Conservation (phyloP, 1,140 invertebrate genomes). For the Listronotus oregonensis region DNA sequence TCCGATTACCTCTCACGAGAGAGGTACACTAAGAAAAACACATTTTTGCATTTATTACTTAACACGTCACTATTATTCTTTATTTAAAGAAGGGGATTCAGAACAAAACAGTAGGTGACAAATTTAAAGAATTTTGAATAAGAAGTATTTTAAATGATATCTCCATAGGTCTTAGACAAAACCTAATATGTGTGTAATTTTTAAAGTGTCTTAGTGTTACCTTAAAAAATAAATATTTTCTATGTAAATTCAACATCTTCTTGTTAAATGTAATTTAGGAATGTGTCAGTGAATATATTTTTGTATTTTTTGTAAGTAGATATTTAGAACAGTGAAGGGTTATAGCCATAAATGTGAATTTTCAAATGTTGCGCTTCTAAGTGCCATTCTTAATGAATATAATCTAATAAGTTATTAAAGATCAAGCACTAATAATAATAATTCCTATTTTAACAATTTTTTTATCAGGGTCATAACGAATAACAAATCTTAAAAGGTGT, state of each 20-base stretch:
- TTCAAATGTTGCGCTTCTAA: too few species aligned
- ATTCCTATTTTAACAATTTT: too few species aligned
- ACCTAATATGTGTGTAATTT: constrained; percentile 12
- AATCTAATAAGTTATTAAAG: too few species aligned
- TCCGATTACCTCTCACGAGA: too few species aligned
- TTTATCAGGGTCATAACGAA: too few species aligned
- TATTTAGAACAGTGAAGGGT: constrained; percentile 28
- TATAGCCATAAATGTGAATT: constrained; percentile 3
- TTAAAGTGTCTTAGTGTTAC: constrained; percentile 38
- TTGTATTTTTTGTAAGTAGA: constrained; percentile 51
- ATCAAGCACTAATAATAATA: too few species aligned
- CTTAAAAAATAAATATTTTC: constrained; percentile 29
- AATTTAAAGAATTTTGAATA: neutral
- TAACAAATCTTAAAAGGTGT: too few species aligned
- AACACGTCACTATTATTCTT: too few species aligned
- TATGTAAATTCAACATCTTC: constrained; percentile 25
- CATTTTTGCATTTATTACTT: too few species aligned
- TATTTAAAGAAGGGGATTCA: too few species aligned
- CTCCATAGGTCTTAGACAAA: neutral
- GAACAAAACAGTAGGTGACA: neutral
- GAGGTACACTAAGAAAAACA: too few species aligned
- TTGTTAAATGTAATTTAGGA: constrained; percentile 21
- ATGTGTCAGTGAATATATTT: constrained; percentile 50
- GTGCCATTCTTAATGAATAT: too few species aligned
- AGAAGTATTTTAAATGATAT: neutral